phyloP scores from a whole-genome alignment of 1,140 invertebrate species.

The Saccostrea echinata region DNA sequence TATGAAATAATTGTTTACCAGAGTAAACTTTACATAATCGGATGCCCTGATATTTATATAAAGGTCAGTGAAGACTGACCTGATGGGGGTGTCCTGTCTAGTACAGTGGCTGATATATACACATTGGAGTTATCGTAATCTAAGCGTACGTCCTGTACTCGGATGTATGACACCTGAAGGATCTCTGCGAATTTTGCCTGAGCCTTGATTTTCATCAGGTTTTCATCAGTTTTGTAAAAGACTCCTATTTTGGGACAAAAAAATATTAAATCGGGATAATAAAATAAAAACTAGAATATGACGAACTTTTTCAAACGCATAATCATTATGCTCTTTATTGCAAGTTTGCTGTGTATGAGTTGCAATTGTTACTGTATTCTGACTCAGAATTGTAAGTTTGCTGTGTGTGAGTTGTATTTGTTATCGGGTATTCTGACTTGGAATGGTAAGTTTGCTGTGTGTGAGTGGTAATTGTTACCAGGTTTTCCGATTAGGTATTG shows the following conservation, averaged over 20 bases:
- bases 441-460: neutral
- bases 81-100: slow-evolving; percentile 64
- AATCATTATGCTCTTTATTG: too few relatives aligned
- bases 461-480: neutral
- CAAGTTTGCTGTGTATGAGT: too few relatives aligned
- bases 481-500: slow-evolving; percentile 50
- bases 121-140: slow-evolving; percentile 69
- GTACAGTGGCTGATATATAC: slow-evolving; percentile 63
- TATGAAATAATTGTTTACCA: too few relatives aligned
- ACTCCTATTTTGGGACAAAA: neutral
- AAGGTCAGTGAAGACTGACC: neutral
- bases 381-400: too few relatives aligned
- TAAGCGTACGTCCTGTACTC: slow-evolving; percentile 63
- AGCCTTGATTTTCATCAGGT: neutral
- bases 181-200: slow-evolving; percentile 49
- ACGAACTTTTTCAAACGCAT: too few relatives aligned
- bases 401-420: too few relatives aligned
- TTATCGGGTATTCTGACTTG: slow-evolving; percentile 66
- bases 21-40: too few relatives aligned
- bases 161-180: slow-evolving; percentile 63
- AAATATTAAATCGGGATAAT: neutral
- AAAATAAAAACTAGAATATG: too few relatives aligned
- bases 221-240: neutral
- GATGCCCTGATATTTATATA: too few relatives aligned
- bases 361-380: too few relatives aligned